Percentiles rank a stretch among this genome's conserved stretches.
phyloP scores from a whole-genome alignment of 2,113 vertebrate species.

The Myodes glareolus region DNA sequence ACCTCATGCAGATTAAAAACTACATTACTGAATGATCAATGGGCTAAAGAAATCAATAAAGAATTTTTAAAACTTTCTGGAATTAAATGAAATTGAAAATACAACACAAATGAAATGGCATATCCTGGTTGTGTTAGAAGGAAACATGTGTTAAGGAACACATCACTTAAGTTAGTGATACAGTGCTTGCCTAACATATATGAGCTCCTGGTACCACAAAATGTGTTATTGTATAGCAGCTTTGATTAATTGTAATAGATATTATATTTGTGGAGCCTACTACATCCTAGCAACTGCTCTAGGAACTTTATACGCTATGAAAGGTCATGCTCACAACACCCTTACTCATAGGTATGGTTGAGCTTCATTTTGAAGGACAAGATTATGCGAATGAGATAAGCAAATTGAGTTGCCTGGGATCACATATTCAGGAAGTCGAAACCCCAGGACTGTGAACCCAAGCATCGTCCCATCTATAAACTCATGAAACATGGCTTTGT shows the following conservation, averaged over 20 bases:
- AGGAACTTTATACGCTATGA: neutral
- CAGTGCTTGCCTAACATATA: neutral
- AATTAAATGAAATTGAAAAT: too few relatives aligned
- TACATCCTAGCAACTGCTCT: neutral
- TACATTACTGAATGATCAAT: neutral
- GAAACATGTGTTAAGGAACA: neutral
- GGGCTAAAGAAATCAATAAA: too few relatives aligned
- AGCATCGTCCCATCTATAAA: neutral
- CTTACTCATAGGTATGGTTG: neutral
- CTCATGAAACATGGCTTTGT: neutral
- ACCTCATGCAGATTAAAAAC: neutral
- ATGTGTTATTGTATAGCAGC: conserved; percentile 4
- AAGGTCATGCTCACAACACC: neutral
- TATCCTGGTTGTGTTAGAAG: neutral
- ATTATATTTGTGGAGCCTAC: neutral
- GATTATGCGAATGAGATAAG: neutral
- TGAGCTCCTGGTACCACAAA: neutral
- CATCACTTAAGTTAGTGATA: neutral
- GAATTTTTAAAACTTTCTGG: too few relatives aligned
- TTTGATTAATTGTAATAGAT: conserved; percentile 36
- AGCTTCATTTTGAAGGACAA: conserved; percentile 44
- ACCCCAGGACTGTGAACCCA: neutral
- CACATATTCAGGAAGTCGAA: conserved; percentile 7
- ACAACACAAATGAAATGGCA: too few relatives aligned
- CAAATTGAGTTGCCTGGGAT: neutral